Evolutionary conservation across 2,113 vertebrate species (phyloP), one percentile per base, ranked within the genome.

Genomic region (Podarcis cretensis): DNA sequence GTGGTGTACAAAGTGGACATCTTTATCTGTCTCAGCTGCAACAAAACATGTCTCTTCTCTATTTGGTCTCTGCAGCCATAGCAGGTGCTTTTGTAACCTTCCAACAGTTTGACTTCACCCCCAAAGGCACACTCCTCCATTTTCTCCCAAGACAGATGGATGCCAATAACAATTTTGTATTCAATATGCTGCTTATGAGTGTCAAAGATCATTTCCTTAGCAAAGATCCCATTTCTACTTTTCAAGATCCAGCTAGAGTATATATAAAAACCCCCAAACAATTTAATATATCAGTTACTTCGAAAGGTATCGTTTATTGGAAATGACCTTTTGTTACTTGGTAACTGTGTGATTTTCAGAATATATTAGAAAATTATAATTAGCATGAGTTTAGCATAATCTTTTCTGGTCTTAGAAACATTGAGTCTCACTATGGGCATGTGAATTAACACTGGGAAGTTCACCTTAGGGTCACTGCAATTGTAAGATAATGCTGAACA

Each of bases 401-500:
- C 89, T 95, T 85, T 63, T 82, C 68, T 32, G 8, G 89, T 89
- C 25, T 84, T 91, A 84, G 86, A 94, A 95, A 93, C 79, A 85
- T 93, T 94, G 94, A 95, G 80, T 93, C 3, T 43, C 91, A 75
- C 87, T 68, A 10, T 6, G 32, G 81, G 91, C 93, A 95, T 89
- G 78, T 93, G 95, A 96, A 95, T 96, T 95, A 95, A 88, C 87
- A 73, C 81, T 32, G n/a, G 86, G 90, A 95, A 80, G 90, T 96
- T 97, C 94, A 93, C 4, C 1, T 6, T 20, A 57, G 66, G 81
- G 89, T 95, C 93, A 95, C 87, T 63, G 89, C 14, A 23, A 91
- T 95, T 95, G 94, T 95, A 91, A 93, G 93, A 92, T 95, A 94
- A 94, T 94, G 93, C 80, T 93, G 95, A 96, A 95, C 89, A 78